phyloP scores from a whole-genome alignment of 30 jellyfish, hydroid and myxozoan genomes.

The Turritopsis dohrnii region DNA sequence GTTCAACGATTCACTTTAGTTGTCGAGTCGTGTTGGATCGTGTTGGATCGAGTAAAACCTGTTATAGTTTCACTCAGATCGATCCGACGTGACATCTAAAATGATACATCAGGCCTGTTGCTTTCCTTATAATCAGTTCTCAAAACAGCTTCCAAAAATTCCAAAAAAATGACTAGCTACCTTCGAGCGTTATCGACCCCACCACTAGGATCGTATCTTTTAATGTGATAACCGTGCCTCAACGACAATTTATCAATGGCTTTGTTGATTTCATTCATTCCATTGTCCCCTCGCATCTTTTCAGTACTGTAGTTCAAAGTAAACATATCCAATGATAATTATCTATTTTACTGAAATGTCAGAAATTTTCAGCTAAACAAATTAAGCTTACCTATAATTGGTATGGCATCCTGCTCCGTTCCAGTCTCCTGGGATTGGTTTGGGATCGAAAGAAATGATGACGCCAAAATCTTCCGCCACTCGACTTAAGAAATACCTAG shows the following conservation, averaged over 20 bases:
- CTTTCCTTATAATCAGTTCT: too few species aligned
- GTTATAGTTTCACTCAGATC: too few species aligned
- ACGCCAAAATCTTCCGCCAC: constrained; percentile 94
- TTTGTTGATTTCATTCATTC: constrained; percentile 42
- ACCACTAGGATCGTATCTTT: constrained; percentile 62
- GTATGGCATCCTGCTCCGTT: constrained; percentile 96
- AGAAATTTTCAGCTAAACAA: too few species aligned
- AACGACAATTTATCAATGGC: constrained; percentile 61
- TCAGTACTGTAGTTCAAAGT: constrained; percentile 48
- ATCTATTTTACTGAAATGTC: too few species aligned
- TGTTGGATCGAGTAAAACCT: too few species aligned
- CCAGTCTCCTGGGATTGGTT: constrained; percentile 97
- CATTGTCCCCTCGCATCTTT: constrained; percentile 73
- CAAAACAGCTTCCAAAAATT: too few species aligned
- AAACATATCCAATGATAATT: too few species aligned
- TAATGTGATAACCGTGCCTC: constrained; percentile 62
- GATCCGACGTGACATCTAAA: too few species aligned
- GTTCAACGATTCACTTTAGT: too few species aligned
- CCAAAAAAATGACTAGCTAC: too few species aligned
- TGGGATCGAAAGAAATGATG: constrained; percentile 81
- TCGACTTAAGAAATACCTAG: constrained; percentile 67
- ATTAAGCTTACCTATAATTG: constrained; percentile 83
- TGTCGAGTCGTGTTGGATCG: too few species aligned
- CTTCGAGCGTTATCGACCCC: constrained; percentile 74
- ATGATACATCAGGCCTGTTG: too few species aligned